Percentiles rank a stretch among this genome's conserved stretches.
phyloP scores from a whole-genome alignment of 2,888 invertebrate species.

The Tenthredo scrophulariae region DNA sequence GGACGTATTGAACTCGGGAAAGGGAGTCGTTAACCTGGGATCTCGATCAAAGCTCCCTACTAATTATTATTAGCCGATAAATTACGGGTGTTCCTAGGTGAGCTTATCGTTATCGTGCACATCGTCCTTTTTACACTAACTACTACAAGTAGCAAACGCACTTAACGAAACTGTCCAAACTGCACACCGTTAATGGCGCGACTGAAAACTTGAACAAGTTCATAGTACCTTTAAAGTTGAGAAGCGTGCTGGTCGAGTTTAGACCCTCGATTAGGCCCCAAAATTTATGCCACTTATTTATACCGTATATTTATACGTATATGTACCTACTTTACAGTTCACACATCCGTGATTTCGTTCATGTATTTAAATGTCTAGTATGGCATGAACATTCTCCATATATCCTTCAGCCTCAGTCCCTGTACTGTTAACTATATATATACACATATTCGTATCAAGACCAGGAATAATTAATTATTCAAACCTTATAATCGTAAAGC shows the following conservation, averaged over 20 bases:
- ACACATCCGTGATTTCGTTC: not conserved
- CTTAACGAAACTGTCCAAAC: not conserved
- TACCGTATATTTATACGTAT: not conserved
- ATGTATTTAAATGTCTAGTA: slow-evolving; percentile 4
- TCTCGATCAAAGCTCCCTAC: not conserved
- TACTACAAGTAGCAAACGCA: not conserved
- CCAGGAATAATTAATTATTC: slow-evolving; percentile 26
- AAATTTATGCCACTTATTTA: not conserved
- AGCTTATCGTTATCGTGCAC: not conserved
- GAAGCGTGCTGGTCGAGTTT: not conserved
- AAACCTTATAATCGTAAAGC: slow-evolving; percentile 47
- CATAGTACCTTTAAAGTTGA: not conserved
- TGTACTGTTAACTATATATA: not conserved
- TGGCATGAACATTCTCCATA: not conserved
- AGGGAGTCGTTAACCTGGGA: too few relatives aligned
- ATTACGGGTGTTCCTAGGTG: not conserved
- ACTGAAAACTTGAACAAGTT: not conserved
- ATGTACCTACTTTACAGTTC: not conserved
- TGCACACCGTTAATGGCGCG: not conserved
- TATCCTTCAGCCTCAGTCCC: not conserved
- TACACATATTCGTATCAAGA: slow-evolving; percentile 8
- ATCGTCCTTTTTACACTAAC: not conserved
- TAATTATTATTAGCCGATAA: not conserved
- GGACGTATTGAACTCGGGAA: not conserved
- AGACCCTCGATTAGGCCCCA: not conserved